Evolutionary conservation across 2,113 vertebrate genomes (phyloP).

Genomic region (Gallinago undulata): DNA sequence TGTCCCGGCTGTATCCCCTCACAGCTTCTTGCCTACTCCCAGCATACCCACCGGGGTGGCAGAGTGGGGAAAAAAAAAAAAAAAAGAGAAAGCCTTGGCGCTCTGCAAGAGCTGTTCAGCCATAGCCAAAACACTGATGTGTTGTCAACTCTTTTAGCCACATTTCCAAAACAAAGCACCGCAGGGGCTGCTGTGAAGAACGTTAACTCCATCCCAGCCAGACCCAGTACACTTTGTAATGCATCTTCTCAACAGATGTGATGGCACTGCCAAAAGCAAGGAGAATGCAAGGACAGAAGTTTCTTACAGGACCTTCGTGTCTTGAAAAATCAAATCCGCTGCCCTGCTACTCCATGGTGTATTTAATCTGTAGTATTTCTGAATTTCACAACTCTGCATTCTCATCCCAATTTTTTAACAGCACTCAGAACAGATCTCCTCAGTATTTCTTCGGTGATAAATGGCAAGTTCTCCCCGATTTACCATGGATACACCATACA

Average conservation of each 20-base stretch:
- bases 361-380: background rate
- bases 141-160: background rate
- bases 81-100: background rate
- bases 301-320: background rate
- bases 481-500: background rate
- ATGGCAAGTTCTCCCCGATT: background rate
- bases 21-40: background rate
- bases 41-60: background rate
- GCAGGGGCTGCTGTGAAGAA: background rate
- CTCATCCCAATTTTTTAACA: background rate
- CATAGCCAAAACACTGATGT: background rate
- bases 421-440: slow-evolving; percentile 16
- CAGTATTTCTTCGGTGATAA: slow-evolving; percentile 2
- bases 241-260: slow-evolving; percentile 29
- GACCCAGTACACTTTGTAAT: background rate
- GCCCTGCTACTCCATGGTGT: slow-evolving; percentile 14
- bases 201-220: slow-evolving; percentile 27
- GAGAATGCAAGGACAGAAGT: slow-evolving; percentile 11
- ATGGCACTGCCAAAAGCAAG: background rate
- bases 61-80: background rate
- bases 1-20: background rate
- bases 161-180: slow-evolving; percentile 27
- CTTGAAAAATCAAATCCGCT: slow-evolving; percentile 40
- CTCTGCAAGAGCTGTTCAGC: background rate
- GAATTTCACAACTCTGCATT: background rate